Evolutionary conservation across 2,113 vertebrate species (phyloP).

Genomic region (Etia nguti): DNA sequence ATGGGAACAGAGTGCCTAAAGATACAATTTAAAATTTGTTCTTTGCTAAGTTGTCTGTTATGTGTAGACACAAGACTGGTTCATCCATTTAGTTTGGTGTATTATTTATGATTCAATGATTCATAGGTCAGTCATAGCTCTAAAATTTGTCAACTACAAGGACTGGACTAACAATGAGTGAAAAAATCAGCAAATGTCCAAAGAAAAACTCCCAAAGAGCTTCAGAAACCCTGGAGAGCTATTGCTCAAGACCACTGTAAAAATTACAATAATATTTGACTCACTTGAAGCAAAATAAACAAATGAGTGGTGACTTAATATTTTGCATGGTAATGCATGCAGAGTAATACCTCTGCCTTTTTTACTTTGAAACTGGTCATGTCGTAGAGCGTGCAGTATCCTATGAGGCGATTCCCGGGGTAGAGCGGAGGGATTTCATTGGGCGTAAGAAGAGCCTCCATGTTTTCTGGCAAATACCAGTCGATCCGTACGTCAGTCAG

Average conservation of each 20-base stretch:
- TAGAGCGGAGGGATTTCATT: constrained; percentile 90
- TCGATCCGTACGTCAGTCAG: constrained; percentile 91
- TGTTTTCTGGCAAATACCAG: constrained; percentile 93
- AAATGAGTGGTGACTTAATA: neutral
- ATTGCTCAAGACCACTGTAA: neutral
- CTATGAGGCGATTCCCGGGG: constrained; percentile 83
- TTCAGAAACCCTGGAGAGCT: neutral
- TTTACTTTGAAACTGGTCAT: constrained; percentile 76
- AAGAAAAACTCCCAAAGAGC: neutral
- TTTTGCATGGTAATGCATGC: neutral
- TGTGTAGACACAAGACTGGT: neutral
- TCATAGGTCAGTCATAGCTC: neutral
- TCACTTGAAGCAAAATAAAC: neutral
- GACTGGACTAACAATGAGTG: neutral
- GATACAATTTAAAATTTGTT: neutral
- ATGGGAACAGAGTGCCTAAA: neutral
- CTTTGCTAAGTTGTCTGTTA: neutral
- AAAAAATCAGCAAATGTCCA: neutral
- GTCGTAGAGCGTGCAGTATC: constrained; percentile 90
- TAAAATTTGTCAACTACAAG: neutral
- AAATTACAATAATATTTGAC: neutral
- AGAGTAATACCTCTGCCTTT: constrained; percentile 62
- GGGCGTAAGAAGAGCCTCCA: constrained; percentile 92
- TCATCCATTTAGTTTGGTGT: neutral
- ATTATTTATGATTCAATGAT: neutral